Evolutionary conservation across 2,113 vertebrate species (phyloP), one percentile per base, ranked within the genome.

Genomic region (Thermophis baileyi): DNA sequence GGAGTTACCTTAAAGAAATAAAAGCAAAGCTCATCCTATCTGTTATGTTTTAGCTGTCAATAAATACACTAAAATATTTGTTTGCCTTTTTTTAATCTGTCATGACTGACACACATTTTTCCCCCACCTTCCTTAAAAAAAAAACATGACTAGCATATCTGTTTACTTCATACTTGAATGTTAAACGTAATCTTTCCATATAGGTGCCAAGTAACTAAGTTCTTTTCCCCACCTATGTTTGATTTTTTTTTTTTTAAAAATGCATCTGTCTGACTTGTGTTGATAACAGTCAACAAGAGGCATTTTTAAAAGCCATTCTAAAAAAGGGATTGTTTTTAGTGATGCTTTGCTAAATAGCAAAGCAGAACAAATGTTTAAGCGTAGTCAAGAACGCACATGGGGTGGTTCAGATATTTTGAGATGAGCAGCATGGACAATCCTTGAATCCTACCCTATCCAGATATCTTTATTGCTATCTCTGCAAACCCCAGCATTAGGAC

Each of bases 21-120:
- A 88, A 87, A 88, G 91, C 93, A 92, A 63, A 89, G 35, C 89
- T 94, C 93, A 63, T 87, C 30, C 63, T 69, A 49, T 49, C 60
- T 95, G 60, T 89, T 94, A 91, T 92, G 30, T 60, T 74, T n/a
- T 5, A 74, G 11, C 40, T 74, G 22, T 87, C 88, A 86, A 2
- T 4, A 1, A 1, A 0, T n/a, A 1, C 4, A 1, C 87, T 40
- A 57, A 90, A 1, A 14, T 20, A 92, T 85, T 85, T 24, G 6
- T 81, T 25, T 35, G 44, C 27, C 24, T 7, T 18, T 85, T 81
- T 57, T 30, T 1, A 30, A 57, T 40, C 60, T 85, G 3, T 0
- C 0, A 0, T 0, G 0, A 44, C 87, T 12, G 1, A 90, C 81
- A 95, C 89, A 47, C 44, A 49, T 63, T 85, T 50, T 74, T 22